These are phyloP conservation scores for Erinaceus europaeus DNA, from an alignment of 2,113 vertebrate genomes.

Conservation along the genomic window DNA sequence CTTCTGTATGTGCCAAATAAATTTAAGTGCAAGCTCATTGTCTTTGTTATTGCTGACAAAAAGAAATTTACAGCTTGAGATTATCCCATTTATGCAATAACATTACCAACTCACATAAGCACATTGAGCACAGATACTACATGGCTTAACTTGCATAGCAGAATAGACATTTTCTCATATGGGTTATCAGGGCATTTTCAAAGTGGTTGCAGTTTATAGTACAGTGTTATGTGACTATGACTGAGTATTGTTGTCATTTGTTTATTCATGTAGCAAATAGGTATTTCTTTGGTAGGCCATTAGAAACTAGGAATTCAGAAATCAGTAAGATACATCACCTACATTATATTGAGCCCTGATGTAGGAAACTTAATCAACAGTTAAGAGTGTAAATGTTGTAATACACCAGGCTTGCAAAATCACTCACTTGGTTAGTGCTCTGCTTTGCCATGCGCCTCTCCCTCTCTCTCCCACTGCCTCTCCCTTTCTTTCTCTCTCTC, in stretches of 20 bases:
- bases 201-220: not conserved
- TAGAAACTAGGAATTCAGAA: not conserved
- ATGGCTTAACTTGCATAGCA: not conserved
- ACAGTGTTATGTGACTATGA: not conserved
- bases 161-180: not conserved
- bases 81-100: not conserved
- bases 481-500: too few relatives aligned
- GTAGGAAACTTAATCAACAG: not conserved
- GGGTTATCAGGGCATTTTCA: not conserved
- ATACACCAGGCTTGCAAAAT: too few relatives aligned
- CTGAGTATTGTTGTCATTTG: not conserved
- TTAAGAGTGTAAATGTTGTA: too few relatives aligned
- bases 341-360: not conserved
- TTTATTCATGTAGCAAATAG: not conserved
- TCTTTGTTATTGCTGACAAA: not conserved
- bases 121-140: not conserved
- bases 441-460: too few relatives aligned
- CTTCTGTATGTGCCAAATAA: slow-evolving; percentile 19
- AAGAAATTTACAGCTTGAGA: not conserved
- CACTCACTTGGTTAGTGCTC: too few relatives aligned
- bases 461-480: too few relatives aligned
- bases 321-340: too few relatives aligned
- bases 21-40: not conserved
- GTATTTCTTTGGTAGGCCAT: not conserved
- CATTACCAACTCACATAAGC: not conserved